A percentile compares a stretch with the other conserved stretches of the same genome.
phyloP scores from a whole-genome alignment of 2,888 invertebrate genomes.

The Eurois occulta region DNA sequence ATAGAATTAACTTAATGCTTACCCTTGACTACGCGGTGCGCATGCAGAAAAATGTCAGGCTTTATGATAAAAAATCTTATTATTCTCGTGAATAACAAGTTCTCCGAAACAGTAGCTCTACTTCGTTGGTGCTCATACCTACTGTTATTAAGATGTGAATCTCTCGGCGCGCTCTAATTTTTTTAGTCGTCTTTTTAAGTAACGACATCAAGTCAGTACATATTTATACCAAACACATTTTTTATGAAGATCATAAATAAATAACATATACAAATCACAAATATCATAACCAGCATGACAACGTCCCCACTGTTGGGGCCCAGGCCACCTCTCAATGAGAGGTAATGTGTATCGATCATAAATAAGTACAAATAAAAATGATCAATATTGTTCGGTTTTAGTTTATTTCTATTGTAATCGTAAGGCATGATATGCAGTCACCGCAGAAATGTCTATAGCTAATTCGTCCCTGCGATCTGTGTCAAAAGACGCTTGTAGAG shows the following conservation, averaged over 20 bases:
- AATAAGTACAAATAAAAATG: background rate
- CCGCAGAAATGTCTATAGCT: background rate
- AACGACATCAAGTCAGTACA: slow-evolving; percentile 8
- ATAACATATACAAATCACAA: background rate
- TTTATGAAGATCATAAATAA: background rate
- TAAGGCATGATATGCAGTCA: background rate
- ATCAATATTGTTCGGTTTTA: background rate
- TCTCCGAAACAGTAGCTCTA: slow-evolving; percentile 78
- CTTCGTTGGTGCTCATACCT: slow-evolving; percentile 75
- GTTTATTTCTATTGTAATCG: background rate
- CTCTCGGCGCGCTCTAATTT: slow-evolving; percentile 67
- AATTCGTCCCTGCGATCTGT: background rate
- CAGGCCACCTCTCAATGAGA: background rate
- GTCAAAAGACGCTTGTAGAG: background rate
- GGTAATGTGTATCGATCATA: background rate
- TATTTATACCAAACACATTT: background rate
- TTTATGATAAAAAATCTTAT: slow-evolving; percentile 75
- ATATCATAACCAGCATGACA: background rate
- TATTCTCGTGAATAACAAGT: slow-evolving; percentile 73
- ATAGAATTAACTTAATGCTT: slow-evolving; percentile 48
- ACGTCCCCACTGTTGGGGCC: background rate
- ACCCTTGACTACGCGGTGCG: slow-evolving; percentile 53
- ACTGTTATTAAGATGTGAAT: slow-evolving; percentile 76
- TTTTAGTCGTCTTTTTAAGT: slow-evolving; percentile 53
- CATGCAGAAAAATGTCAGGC: slow-evolving; percentile 72